Evolutionary conservation across 2,113 vertebrate genomes (phyloP), one percentile per base, ranked within the genome.

Genomic region (Geococcyx californianus): DNA sequence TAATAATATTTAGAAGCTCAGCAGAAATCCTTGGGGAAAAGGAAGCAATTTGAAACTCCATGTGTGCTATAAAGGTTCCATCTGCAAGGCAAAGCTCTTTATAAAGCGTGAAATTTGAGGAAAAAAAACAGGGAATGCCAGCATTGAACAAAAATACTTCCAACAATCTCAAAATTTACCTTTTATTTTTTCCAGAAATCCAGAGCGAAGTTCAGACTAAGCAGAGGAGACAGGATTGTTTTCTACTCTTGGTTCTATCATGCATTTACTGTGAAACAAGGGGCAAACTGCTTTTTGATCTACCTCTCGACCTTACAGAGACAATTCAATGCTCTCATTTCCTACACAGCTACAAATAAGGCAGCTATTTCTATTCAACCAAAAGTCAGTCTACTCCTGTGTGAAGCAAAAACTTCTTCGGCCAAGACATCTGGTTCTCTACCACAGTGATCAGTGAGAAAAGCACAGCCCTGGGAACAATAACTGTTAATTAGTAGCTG

Each of bases 361-460:
- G 64, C n/a, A 68, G 47, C 21, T 92, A 87, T 36, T 82, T 87
- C 67, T 75, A 19, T 44, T 62, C 52, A 94, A 74, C 15, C 36
- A 52, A n/a, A 79, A 79, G 16, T 54, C n/a, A 42, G 36, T 13
- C 54, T 52, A 68, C 54, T 56, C 64, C 64, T 52, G 14, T 19
- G 45, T 18, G 47, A 81, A 93, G 51, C 36, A 79, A 1, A 69
- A 58, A 19, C 24, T 55, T 2, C 67, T 62, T 89, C 63, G 85
- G 67, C 58, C 78, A 91, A 89, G 52, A 63, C 67, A 85, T 78
- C 70, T 93, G 74, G n/a, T 90, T 87, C 75, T 84, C n/a, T 33
- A 69, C 44, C 56, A 59, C 18, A 79, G 11, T 44, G 63, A 95
- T 84, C 76, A 87, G 70, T 28, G 31, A 83, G 62, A 74, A 88